Evolutionary conservation across 2,113 vertebrate species (phyloP).

Genomic region (Cololabis saira): DNA sequence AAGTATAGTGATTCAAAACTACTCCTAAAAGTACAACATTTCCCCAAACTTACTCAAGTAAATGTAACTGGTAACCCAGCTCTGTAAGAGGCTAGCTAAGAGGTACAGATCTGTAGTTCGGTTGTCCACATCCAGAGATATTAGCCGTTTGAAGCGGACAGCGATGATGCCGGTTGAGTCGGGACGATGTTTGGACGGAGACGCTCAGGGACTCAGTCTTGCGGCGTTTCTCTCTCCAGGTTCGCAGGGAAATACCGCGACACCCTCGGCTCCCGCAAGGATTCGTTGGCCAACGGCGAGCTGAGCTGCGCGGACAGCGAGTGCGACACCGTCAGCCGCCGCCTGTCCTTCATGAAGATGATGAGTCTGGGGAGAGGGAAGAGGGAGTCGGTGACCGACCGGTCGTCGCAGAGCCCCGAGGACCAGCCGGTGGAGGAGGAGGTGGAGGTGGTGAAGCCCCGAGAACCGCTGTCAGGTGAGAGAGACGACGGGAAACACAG

Average conservation of each 20-base stretch:
- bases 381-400: slow-evolving; percentile 78
- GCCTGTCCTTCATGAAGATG: slow-evolving; percentile 85
- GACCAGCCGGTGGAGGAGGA: slow-evolving; percentile 70
- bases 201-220: background rate
- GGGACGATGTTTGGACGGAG: too few species aligned
- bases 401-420: slow-evolving; percentile 69
- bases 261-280: slow-evolving; percentile 67
- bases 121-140: too few species aligned
- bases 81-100: too few species aligned
- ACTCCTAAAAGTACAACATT: too few species aligned
- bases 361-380: slow-evolving; percentile 82
- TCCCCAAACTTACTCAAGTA: too few species aligned
- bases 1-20: too few species aligned
- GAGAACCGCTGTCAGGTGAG: slow-evolving; percentile 89
- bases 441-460: slow-evolving; percentile 79
- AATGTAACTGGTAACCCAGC: too few species aligned
- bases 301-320: slow-evolving; percentile 63
- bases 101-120: too few species aligned
- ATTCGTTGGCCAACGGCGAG: slow-evolving; percentile 66
- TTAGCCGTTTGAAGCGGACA: too few species aligned
- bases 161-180: too few species aligned
- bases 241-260: slow-evolving; percentile 80
- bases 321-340: slow-evolving; percentile 69
- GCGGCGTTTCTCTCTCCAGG: slow-evolving; percentile 41
- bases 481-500: background rate